Evolutionary conservation across 2,888 invertebrate species (phyloP).

Genomic region (Onchidella celtica): DNA sequence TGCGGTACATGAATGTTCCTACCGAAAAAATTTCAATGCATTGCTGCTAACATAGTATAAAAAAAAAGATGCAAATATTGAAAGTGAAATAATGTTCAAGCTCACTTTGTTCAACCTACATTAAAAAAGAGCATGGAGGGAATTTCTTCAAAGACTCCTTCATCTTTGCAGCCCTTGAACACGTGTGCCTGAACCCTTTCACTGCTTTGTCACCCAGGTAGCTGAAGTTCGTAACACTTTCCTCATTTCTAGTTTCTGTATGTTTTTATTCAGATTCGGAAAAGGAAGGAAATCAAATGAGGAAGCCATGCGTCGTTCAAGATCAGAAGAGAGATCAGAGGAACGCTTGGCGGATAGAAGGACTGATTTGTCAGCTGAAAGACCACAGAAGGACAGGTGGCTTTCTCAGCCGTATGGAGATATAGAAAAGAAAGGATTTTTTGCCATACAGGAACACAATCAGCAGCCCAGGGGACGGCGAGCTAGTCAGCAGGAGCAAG

Average conservation of each 20-base stretch:
- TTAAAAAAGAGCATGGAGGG: too few relatives aligned
- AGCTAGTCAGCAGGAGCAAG: constrained; percentile 65
- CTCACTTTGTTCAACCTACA: too few relatives aligned
- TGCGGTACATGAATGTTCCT: too few relatives aligned
- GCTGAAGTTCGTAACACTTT: too few relatives aligned
- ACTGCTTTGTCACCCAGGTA: too few relatives aligned
- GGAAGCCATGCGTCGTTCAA: constrained; percentile 55
- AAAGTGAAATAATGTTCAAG: too few relatives aligned
- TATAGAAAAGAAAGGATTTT: constrained; percentile 10
- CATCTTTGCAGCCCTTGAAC: too few relatives aligned
- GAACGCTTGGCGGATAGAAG: constrained; percentile 14
- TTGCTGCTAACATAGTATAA: too few relatives aligned
- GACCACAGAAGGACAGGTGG: constrained; percentile 31
- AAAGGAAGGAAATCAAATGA: constrained; percentile 69
- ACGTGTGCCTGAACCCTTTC: too few relatives aligned
- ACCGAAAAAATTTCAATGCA: too few relatives aligned
- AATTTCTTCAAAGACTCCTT: too few relatives aligned
- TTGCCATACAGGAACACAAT: constrained; percentile 33
- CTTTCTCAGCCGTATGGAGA: constrained; percentile 29
- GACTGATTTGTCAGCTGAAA: constrained; percentile 2
- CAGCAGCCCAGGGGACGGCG: constrained; percentile 57
- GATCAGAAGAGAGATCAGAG: constrained; percentile 57
- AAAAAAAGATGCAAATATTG: too few relatives aligned
- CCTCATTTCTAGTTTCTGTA: not conserved
- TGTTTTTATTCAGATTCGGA: constrained; percentile 63